Evolutionary conservation across 2,888 invertebrate species (phyloP).

Genomic region (Erynnis tages): DNA sequence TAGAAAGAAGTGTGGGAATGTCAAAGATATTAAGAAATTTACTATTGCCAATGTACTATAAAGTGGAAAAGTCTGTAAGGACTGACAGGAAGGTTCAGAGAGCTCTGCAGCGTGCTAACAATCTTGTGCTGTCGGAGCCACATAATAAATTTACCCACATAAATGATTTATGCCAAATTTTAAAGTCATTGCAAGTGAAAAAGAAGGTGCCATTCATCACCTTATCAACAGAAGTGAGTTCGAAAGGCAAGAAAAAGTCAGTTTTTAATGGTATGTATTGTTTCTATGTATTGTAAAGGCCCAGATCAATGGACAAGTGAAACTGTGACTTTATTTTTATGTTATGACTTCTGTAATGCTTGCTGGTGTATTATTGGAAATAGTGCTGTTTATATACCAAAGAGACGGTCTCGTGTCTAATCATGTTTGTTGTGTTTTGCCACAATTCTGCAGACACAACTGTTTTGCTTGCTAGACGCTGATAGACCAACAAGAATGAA

Average conservation of each 20-base stretch:
- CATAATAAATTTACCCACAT: constrained; percentile 50
- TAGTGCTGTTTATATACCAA: too few species aligned
- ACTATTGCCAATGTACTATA: constrained; percentile 45
- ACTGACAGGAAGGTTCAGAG: constrained; percentile 33
- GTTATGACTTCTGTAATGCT: too few species aligned
- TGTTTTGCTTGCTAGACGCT: too few species aligned
- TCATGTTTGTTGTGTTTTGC: too few species aligned
- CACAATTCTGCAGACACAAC: too few species aligned
- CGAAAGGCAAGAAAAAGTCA: constrained; percentile 36
- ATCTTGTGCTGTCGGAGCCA: constrained; percentile 43
- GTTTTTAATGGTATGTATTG: too few species aligned
- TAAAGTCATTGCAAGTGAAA: constrained; percentile 40
- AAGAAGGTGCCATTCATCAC: constrained; percentile 52
- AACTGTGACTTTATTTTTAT: too few species aligned
- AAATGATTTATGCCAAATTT: constrained; percentile 47
- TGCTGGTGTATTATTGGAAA: too few species aligned
- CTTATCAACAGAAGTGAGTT: constrained; percentile 37
- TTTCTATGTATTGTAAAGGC: too few species aligned
- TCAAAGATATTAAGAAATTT: constrained; percentile 46
- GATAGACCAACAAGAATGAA: too few species aligned
- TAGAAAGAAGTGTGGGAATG: constrained; percentile 51
- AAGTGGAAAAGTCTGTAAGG: constrained; percentile 41
- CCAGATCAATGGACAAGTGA: too few species aligned
- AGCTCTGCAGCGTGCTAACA: constrained; percentile 35
- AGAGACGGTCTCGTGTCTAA: too few species aligned